Evolutionary conservation across 2,888 invertebrate species (phyloP), one percentile per base, ranked within the genome.

Genomic region (Tryphoninae sp.): DNA sequence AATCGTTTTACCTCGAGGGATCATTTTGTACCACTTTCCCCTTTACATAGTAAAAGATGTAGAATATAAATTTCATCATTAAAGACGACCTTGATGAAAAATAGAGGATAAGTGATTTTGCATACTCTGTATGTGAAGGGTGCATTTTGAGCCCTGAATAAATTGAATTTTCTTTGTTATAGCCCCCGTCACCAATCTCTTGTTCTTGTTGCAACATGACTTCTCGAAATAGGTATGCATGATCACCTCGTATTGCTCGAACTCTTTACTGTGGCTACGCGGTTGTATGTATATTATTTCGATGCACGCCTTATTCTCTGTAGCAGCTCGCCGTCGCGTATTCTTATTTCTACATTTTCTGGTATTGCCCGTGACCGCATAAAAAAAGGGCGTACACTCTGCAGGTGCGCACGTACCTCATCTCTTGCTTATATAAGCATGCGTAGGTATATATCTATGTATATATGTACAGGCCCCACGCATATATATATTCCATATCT

Each of bases 181-280:
- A 23, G 7, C 33, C 33, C 26, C 58, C 11, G 11, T 67, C 68
- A 61, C 42, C 33, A 8, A 26, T 76, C 22, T 64, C 23, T 71
- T 59, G 26, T 71, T 26, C 71, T 16, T 40, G 13, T 49, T 23
- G 62, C 33, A 40, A 22, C 11, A 9, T 49, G 33, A 61, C 53
- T 51, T 65, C 42, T 6, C 65, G 19, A 80, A 76, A 77, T 68
- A 19, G 19, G 19, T 19, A 77, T 65, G 74, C 58, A 59, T 42
- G 74, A 62, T 59, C n/a, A 3, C 26, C 59, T 26, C 26, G 2
- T 1, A 9, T 22, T 2, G 11, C 19, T n/a, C 11, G n/a, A 62
- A 22, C 49, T 53, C 65, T 55, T 11, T 26, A 23, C 51, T 71
- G n/a, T 67, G 58, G 45, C n/a, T 26, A 71, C 26, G 26, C 23